Base-by-base conservation (phyloP, 2,113 vertebrate species). In the Crypturellus undulatus region DNA sequence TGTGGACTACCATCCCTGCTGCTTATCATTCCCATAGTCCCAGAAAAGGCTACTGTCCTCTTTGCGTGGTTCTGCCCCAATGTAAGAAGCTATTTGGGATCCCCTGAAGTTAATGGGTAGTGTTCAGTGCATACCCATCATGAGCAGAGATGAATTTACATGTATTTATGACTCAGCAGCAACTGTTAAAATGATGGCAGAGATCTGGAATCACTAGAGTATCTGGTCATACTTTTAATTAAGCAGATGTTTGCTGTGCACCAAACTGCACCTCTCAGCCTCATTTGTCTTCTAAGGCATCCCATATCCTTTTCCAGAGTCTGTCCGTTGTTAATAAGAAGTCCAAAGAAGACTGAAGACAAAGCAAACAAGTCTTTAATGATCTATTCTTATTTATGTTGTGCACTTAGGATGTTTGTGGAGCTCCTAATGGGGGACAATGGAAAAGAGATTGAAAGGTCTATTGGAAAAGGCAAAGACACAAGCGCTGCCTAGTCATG, bases 171-270 rank as follows among this genome's bases (percentile, higher is more conserved):
- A 64, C 79, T 94, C 82, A 75, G 79, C 38, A 84, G 10, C 38
- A 51, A 30, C 75, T 82, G 42, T 63, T 94, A 85, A 80, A 67
- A 75, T 71, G 0, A 0, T 60, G 84, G 79, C 60, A 80, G 82
- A 94, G 71, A 85, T 75, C 30, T 88, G 87, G 79, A 77, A 67
- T 84, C 86, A 62, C 79, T 71, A 0, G 52, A 42, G n/a, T 77
- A 17, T 71, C 87, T 95, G 69, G 58, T 95, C 42, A 18, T 21
- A 10, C 12, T 83, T 92, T 86, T 95, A 88, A 94, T 76, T 86
- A 80, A 83, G 85, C 71, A 43, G 28, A 19, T 84, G 85, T 78
- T 64, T 90, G 85, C 71, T 78, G 84, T 1, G 3, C 32, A 2
- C 42, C 52, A n/a, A 36, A 43, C 65, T 86, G 25, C 54, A 38